Evolutionary conservation across 2,797 vertebrate species (phyloP), one percentile per base, ranked within the genome.

Genomic region (Ambastaia sidthimunki): DNA sequence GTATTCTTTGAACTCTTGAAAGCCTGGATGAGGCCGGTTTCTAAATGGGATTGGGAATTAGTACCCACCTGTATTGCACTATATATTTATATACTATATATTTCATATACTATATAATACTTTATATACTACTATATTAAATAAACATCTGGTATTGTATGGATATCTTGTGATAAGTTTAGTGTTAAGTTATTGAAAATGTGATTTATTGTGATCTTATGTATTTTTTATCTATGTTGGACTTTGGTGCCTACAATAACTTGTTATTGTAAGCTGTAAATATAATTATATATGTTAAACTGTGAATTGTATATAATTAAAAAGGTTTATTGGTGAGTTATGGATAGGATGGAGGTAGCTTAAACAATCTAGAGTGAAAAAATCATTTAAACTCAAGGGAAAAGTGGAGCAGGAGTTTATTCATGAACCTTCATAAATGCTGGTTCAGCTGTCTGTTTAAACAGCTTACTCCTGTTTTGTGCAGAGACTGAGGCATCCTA

Each of bases 401-500:
- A 72, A 37, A 37, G 19, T 34, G 55, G 34, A 19, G 37, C 37
- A 11, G 70, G 34, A 37, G 34, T 7, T 72, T 59, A 67, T 79
- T 28, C 21, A 48, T 25, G 9, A 21, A 60, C n/a, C 54, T 75
- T 77, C 65, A 25, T 31, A 52, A 74, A 67, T 41, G 63, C n/a
- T 55, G 16, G 19, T n/a, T 76, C 57, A 79, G 63, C 52, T 71
- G 70, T 71, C 34, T 57, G 73, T 74, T 65, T 21, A 78, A 75
- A 81, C 10, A 18, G 13, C 52, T 19, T 71, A 11, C 76, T 37
- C 44, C 18, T 13, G 10, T 65, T 63, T 78, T 28, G 3, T 59
- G 50, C 63, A 71, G 76, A 82, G 55, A 65, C 74, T 37, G 50
- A 71, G 15, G 59, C 80, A 63, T 73, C 67, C 68, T 71, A 54